Evolutionary conservation across 2,113 vertebrate genomes (phyloP).

Genomic region (Leptocoma aspasia): DNA sequence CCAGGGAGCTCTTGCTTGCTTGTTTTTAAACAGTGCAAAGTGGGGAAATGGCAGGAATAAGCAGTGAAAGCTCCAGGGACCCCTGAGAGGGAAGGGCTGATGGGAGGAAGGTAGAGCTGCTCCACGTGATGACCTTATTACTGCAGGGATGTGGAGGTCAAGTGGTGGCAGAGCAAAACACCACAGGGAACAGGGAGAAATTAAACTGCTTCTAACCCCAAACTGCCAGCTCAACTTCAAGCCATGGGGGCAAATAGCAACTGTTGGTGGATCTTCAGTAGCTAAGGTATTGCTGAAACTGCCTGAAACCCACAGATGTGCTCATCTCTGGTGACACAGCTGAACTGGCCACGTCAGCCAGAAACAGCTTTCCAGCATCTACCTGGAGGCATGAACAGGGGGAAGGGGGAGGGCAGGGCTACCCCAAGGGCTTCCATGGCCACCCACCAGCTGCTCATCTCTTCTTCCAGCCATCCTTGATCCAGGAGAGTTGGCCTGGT

Average conservation of each 20-base stretch:
- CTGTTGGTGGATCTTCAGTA: neutral
- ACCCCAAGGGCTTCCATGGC: neutral
- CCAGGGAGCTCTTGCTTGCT: conserved; percentile 57
- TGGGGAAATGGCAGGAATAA: conserved; percentile 49
- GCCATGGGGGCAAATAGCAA: neutral
- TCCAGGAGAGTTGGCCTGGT: neutral
- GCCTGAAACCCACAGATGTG: neutral
- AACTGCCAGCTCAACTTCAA: neutral
- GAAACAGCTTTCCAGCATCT: neutral
- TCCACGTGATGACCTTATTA: neutral
- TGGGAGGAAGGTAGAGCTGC: neutral
- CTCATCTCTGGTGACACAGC: neutral
- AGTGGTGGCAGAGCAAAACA: neutral
- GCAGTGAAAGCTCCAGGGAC: neutral
- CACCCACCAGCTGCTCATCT: neutral
- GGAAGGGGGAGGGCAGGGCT: neutral
- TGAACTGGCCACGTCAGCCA: neutral
- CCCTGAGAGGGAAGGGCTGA: neutral
- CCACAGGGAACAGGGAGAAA: neutral
- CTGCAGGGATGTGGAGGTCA: neutral
- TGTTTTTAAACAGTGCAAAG: conserved; percentile 63
- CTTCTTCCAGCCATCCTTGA: neutral
- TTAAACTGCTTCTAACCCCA: neutral
- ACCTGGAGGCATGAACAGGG: accelerated
- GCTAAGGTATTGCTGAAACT: neutral